A percentile compares a stretch with the other conserved stretches of the same genome.
Evolutionary conservation across 2,113 vertebrate species (phyloP).

Genomic region (Ictalurus punctatus): DNA sequence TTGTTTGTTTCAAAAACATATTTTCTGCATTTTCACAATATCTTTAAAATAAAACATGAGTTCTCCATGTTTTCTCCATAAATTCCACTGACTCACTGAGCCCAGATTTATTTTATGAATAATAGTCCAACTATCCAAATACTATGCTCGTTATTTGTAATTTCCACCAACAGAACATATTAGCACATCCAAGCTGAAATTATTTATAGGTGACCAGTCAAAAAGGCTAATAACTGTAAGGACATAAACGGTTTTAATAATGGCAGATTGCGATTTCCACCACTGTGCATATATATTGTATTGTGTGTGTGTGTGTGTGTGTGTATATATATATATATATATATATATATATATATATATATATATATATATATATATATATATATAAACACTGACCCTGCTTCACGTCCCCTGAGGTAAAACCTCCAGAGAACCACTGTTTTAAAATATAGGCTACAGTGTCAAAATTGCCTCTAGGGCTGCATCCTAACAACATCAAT

Average conservation of each 20-base stretch:
- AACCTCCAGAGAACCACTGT: background rate
- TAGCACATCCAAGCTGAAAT: background rate
- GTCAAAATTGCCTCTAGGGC: no score
- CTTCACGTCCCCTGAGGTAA: no score
- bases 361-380: no score
- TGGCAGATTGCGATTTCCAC: no score
- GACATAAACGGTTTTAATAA: no score
- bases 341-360: no score
- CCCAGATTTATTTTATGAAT: background rate
- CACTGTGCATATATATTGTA: no score
- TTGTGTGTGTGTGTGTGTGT: no score
- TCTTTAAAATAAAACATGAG: background rate
- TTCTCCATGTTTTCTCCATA: background rate
- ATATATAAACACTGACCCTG: no score
- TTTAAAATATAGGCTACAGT: no score
- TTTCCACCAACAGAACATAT: background rate
- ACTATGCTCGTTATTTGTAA: background rate
- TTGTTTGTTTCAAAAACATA: conserved; percentile 17
- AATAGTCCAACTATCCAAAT: background rate
- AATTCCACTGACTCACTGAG: background rate
- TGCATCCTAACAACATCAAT: background rate
- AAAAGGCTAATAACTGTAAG: no score
- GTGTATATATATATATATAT: no score
- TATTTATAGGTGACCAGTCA: background rate
- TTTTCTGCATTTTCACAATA: background rate